Conservation (phyloP, 2,797 vertebrate genomes). For the Anguilla obscura region DNA sequence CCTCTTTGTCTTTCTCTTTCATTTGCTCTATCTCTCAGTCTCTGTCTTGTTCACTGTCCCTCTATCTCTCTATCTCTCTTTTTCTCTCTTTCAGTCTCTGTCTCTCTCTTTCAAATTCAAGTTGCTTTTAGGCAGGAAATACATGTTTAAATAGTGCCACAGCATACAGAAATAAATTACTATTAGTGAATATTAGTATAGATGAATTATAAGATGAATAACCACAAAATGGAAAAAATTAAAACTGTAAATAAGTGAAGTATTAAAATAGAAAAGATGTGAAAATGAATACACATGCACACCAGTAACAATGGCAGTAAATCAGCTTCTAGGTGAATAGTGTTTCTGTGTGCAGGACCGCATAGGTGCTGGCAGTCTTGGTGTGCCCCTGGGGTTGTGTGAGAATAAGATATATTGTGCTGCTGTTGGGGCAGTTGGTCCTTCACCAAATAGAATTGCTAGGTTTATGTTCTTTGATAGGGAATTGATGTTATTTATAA, state of each 20-base stretch:
- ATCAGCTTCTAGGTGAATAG: not conserved
- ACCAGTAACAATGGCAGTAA: not conserved
- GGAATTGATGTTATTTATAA: not conserved
- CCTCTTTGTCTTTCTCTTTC: no score
- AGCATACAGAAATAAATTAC: not conserved
- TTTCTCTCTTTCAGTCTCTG: not conserved
- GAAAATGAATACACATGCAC: no score
- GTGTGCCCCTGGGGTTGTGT: not conserved
- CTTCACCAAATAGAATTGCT: not conserved
- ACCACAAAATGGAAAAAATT: no score
- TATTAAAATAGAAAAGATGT: no score
- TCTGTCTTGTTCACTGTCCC: slow-evolving; percentile 34
- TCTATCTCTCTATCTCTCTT: slow-evolving; percentile 37
- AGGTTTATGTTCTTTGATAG: not conserved
- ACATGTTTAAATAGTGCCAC: not conserved
- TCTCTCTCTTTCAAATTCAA: not conserved
- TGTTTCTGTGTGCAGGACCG: not conserved
- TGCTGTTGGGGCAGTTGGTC: not conserved
- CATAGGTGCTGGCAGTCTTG: not conserved
- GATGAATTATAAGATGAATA: not conserved
- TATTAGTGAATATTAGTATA: not conserved
- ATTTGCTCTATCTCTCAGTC: not conserved
- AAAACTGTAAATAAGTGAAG: no score
- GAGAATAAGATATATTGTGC: not conserved
- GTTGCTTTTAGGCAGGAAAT: not conserved